Conservation (phyloP, 1,140 invertebrate genomes). For the Zaprionus taronus region DNA sequence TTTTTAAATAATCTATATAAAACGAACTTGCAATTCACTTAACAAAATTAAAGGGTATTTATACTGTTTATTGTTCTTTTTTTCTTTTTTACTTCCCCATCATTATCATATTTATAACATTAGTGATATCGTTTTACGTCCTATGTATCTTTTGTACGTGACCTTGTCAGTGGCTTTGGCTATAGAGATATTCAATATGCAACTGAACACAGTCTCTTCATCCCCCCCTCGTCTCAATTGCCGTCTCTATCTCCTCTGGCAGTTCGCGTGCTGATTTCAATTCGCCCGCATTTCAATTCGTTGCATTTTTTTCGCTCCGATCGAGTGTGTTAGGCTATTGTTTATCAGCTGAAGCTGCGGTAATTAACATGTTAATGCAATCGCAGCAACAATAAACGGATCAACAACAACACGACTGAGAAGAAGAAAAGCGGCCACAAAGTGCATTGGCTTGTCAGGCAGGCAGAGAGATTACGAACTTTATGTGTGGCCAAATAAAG, state of each 20-base stretch:
- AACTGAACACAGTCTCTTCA: neutral
- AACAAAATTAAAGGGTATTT: too few species aligned
- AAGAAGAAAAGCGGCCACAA: constrained; percentile 23
- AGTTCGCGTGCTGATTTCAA: constrained; percentile 44
- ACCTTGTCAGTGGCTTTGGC: constrained; percentile 2
- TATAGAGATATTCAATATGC: neutral
- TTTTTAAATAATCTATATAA: too few species aligned
- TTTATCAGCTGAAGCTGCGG: constrained; percentile 59
- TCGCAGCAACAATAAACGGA: constrained; percentile 40
- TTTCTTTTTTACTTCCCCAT: neutral
- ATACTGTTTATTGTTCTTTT: neutral
- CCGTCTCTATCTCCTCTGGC: neutral
- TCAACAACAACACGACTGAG: constrained; percentile 28
- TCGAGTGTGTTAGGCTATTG: constrained; percentile 32
- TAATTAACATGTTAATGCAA: constrained; percentile 62
- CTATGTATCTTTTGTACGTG: neutral
- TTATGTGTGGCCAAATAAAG: constrained; percentile 17
- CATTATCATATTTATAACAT: neutral
- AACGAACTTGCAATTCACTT: too few species aligned
- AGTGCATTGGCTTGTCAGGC: constrained; percentile 60
- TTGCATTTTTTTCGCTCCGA: constrained; percentile 1
- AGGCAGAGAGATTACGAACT: constrained; percentile 19
- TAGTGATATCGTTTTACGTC: neutral
- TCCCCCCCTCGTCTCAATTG: neutral
- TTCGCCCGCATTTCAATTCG: constrained; percentile 38